A percentile compares a stretch with the other conserved stretches of the same genome.
phyloP scores from a whole-genome alignment of 2,797 vertebrate species.

The Capromys pilorides region DNA sequence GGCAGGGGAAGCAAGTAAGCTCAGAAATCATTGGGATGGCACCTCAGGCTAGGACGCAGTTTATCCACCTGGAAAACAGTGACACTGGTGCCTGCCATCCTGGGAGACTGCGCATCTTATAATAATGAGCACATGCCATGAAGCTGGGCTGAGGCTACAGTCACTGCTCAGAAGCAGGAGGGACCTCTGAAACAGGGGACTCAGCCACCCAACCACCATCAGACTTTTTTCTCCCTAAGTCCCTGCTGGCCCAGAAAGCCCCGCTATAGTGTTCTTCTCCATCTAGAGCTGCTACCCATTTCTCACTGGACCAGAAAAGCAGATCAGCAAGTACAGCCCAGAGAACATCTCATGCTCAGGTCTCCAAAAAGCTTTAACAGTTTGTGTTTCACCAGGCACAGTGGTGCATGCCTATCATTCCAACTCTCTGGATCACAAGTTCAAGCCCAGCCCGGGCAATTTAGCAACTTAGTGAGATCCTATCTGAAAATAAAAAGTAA shows the following conservation, averaged over 20 bases:
- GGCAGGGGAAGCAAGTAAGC: not conserved
- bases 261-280: no score
- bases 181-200: no score
- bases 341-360: not conserved
- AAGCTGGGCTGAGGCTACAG: not conserved
- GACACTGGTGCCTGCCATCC: rapidly evolving
- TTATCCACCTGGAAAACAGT: not conserved
- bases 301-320: not conserved
- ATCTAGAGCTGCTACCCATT: not conserved
- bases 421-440: not conserved
- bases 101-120: not conserved
- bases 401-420: not conserved
- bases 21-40: not conserved
- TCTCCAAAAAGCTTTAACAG: not conserved
- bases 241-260: no score
- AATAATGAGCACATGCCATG: not conserved
- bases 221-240: not conserved
- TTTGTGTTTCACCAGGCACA: not conserved
- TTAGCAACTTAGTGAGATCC: not conserved
- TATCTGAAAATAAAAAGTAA: not conserved
- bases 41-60: not conserved
- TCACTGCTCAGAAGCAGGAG: not conserved
- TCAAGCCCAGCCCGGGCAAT: not conserved
- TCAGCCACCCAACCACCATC: rapidly evolving
- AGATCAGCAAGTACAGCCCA: not conserved